phyloP scores from a whole-genome alignment of 2,888 invertebrate species.

The Dermolepida albohirtum region DNA sequence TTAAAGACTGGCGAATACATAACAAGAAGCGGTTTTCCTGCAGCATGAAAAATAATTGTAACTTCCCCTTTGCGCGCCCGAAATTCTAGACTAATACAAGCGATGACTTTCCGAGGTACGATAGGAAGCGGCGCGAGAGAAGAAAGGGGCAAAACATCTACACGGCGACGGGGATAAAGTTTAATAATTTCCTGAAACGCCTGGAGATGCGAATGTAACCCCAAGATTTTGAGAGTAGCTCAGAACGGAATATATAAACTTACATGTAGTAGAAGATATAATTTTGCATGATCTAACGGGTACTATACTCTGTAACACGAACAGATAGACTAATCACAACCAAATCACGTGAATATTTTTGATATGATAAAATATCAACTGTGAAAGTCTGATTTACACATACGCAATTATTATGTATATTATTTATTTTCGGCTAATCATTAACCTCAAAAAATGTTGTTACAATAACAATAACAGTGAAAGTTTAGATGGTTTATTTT shows the following conservation, averaged over 20 bases:
- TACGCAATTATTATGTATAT: too few species aligned
- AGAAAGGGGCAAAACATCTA: slow-evolving; percentile 13
- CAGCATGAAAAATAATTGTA: slow-evolving; percentile 36
- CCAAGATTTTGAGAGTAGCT: slow-evolving; percentile 1
- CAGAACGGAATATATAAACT: slow-evolving; percentile 8
- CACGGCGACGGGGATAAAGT: slow-evolving; percentile 22
- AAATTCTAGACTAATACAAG: slow-evolving; percentile 11
- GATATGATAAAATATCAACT: too few species aligned
- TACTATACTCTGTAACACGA: too few species aligned
- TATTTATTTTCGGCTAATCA: too few species aligned
- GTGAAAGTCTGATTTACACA: too few species aligned
- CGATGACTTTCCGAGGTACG: neutral
- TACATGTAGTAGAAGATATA: too few species aligned
- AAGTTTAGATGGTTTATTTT: too few species aligned
- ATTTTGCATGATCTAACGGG: too few species aligned
- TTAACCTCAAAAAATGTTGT: too few species aligned
- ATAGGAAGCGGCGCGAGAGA: slow-evolving; percentile 1
- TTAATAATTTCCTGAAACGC: slow-evolving; percentile 29
- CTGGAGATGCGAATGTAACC: neutral
- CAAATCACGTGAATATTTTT: too few species aligned
- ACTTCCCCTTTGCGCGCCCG: slow-evolving; percentile 4
- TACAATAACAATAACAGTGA: too few species aligned
- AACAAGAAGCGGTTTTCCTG: slow-evolving; percentile 23
- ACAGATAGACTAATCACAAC: too few species aligned
- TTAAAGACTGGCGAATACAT: slow-evolving; percentile 28